Evolutionary conservation across 1,140 invertebrate species (phyloP).

Genomic region (Prorops nasuta): DNA sequence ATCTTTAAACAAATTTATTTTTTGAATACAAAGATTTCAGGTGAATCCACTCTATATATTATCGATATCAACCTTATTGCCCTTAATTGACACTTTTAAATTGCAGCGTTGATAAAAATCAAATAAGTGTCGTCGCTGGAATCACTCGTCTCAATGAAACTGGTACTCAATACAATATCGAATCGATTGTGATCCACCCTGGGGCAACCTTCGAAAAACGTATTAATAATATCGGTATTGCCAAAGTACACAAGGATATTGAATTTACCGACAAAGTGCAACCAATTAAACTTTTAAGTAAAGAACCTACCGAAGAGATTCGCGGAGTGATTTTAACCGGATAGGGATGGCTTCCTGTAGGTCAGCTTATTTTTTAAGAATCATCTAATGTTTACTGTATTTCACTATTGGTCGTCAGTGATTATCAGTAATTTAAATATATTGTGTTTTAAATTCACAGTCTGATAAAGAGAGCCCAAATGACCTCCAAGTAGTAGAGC

Average conservation of each 20-base stretch:
- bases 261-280: conserved; percentile 26
- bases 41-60: too few species aligned
- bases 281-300: conserved; percentile 4
- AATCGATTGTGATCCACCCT: conserved; percentile 32
- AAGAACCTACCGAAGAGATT: background rate
- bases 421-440: too few species aligned
- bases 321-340: conserved; percentile 32
- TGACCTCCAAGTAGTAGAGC: conserved; percentile 18
- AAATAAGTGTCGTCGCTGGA: conserved; percentile 9
- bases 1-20: too few species aligned
- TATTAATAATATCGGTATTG: conserved; percentile 49
- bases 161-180: conserved; percentile 18
- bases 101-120: too few species aligned
- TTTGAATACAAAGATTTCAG: too few species aligned
- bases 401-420: too few species aligned
- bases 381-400: too few species aligned
- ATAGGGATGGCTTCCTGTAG: conserved; percentile 40
- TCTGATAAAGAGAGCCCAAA: conserved; percentile 11
- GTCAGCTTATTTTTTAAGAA: background rate
- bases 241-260: conserved; percentile 32
- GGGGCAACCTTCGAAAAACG: conserved; percentile 12
- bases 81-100: too few species aligned
- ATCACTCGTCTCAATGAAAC: conserved; percentile 4
- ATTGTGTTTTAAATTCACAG: conserved; percentile 2
- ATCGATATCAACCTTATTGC: too few species aligned